Conservation (phyloP, 2,113 vertebrate species). For the Caretta caretta region DNA sequence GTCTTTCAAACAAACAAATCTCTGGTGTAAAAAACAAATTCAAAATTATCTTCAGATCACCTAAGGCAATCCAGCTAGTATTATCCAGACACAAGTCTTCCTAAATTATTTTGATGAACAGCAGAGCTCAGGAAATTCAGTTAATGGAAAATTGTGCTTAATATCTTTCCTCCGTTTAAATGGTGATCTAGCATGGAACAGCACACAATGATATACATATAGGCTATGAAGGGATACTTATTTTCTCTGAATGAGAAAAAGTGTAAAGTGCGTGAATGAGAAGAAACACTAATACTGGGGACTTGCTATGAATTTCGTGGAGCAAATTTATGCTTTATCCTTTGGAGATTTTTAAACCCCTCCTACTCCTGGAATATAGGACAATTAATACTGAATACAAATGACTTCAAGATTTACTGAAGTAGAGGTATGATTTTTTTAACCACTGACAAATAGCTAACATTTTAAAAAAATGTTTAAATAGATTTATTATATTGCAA, state of each 20-base stretch:
- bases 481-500: constrained; percentile 45
- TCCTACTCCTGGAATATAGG: constrained; percentile 9
- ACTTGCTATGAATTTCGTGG: constrained; percentile 10
- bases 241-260: constrained; percentile 17
- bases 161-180: constrained; percentile 29
- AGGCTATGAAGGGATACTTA: not conserved
- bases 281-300: not conserved
- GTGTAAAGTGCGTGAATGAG: not conserved
- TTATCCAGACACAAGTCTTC: not conserved
- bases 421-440: not conserved
- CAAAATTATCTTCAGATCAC: constrained; percentile 12
- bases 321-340: constrained; percentile 25
- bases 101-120: constrained; percentile 44
- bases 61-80: constrained; percentile 16
- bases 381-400: constrained; percentile 29
- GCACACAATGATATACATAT: not conserved
- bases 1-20: not conserved
- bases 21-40: not conserved
- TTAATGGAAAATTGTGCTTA: constrained; percentile 31
- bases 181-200: not conserved
- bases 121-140: constrained; percentile 24
- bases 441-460: constrained; percentile 29
- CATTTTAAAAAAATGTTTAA: not conserved
- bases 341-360: constrained; percentile 40
- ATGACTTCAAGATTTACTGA: constrained; percentile 14